Conservation (phyloP, 2,888 invertebrate genomes). For the Machimus atricapillus region DNA sequence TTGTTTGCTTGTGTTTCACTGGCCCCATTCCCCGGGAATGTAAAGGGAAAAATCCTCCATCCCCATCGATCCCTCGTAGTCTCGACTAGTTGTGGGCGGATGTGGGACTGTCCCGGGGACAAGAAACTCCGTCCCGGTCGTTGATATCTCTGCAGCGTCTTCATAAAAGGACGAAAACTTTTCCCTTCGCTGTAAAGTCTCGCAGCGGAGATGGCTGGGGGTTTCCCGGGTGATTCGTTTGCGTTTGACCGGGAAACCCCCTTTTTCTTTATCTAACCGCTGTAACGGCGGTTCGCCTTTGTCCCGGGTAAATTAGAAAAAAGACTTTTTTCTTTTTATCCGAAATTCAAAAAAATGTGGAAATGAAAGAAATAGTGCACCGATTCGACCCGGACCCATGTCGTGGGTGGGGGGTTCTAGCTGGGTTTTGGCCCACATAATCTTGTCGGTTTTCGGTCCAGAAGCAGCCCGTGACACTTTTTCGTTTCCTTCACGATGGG, state of each 20-base stretch:
- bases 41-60: background rate
- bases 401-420: background rate
- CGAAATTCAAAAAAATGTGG: background rate
- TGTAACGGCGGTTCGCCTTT: background rate
- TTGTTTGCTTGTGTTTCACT: conserved; percentile 8
- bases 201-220: background rate
- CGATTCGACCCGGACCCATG: background rate
- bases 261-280: conserved; percentile 3
- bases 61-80: background rate
- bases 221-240: background rate
- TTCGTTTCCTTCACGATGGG: background rate
- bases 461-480: background rate
- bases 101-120: background rate
- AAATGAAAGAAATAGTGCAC: conserved; percentile 11
- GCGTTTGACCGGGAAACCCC: background rate
- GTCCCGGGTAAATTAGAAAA: conserved; percentile 7
- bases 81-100: background rate
- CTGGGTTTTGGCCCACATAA: background rate
- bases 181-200: background rate
- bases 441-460: background rate
- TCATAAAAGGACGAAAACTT: background rate
- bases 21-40: background rate
- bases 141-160: background rate
- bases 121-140: background rate
- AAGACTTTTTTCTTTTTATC: background rate